Base-by-base conservation (phyloP, 2,888 invertebrate genomes). In the Alentia gelatinosa region DNA sequence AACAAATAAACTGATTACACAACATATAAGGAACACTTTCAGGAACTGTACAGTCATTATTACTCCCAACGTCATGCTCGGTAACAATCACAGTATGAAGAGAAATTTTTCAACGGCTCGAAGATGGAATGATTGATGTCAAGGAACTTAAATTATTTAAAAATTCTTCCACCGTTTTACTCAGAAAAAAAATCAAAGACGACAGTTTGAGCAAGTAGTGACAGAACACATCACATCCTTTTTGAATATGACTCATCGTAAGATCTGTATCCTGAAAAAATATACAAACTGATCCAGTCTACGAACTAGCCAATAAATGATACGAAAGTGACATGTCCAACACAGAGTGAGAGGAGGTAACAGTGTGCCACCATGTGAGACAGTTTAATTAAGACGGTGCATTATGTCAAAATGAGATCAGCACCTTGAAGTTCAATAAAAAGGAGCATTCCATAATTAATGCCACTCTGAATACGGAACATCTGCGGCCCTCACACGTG, bases 51-150 rank as follows among this genome's bases (percentile, higher is more conserved):
- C 26, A 26, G 1, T 74, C 26, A 74, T 33, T 9, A 47, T 19
- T 7, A 33, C 74, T 26, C 15, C 30, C 30, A 26, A 19, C 74
- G 4, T 74, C 26, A 33, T 74, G 74, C 23, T 56, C 56, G 12
- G 56, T 56, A 56, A 56, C 26, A 74, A 74, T 74, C 74, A 74
- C 74, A 74, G 74, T 74, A 74, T 74, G 26, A 26, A 33, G 26
- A 74, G 30, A 33, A 33, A 74, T 1, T 33, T n/a, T 26, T 33
- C 74, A 33, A 26, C 74, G 74, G 30, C 30, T 33, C 12, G 1
- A 15, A 74, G 15, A 33, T 74, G 74, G 74, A 74, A 74, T 74
- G 74, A 74, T 74, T 74, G 74, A 74, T 74, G 74, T 74, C 15
- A 3, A 33, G 33, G 7, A 33, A 74, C 74, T 33, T 74, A 33